A percentile compares a stretch with the other conserved stretches of the same genome.
These are phyloP conservation scores for Phaenicophaeus curvirostris DNA, from an alignment of 2,797 vertebrate species.

Conservation along the genomic window DNA sequence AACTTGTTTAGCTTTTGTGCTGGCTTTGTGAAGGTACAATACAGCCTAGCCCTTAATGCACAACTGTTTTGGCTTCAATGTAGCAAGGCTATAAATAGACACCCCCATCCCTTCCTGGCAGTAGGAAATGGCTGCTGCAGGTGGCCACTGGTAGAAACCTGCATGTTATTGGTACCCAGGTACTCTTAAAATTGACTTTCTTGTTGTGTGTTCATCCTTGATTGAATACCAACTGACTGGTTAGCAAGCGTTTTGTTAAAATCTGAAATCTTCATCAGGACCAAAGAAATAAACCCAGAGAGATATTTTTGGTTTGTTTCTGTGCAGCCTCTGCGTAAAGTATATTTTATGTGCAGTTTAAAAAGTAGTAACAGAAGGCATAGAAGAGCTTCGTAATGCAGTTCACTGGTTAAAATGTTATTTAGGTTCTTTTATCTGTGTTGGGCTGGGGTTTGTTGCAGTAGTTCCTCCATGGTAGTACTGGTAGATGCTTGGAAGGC, in stretches of 20 bases:
- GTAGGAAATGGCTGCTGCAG: conserved; percentile 57
- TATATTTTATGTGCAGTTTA: not conserved
- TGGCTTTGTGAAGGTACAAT: not conserved
- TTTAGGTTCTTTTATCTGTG: not conserved
- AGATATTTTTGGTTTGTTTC: not conserved
- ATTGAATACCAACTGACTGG: not conserved
- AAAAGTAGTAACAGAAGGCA: not conserved
- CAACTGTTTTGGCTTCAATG: not conserved
- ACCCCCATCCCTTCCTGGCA: not conserved
- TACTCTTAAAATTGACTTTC: not conserved
- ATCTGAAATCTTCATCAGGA: not conserved
- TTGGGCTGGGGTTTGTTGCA: not conserved
- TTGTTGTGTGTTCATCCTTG: not conserved
- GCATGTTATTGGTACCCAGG: not conserved
- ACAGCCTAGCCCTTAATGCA: not conserved
- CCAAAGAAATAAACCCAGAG: not conserved
- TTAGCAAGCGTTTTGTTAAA: not conserved
- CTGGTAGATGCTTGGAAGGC: not conserved
- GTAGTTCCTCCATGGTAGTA: not conserved
- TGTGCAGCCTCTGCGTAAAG: not conserved
- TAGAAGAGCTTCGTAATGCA: not conserved
- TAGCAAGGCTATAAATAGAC: conserved; percentile 40
- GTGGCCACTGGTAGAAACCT: conserved; percentile 38
- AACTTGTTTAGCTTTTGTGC: not conserved
- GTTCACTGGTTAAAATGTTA: not conserved